phyloP scores from a whole-genome alignment of 2,888 invertebrate genomes.

The Omphaloscelis lunosa region DNA sequence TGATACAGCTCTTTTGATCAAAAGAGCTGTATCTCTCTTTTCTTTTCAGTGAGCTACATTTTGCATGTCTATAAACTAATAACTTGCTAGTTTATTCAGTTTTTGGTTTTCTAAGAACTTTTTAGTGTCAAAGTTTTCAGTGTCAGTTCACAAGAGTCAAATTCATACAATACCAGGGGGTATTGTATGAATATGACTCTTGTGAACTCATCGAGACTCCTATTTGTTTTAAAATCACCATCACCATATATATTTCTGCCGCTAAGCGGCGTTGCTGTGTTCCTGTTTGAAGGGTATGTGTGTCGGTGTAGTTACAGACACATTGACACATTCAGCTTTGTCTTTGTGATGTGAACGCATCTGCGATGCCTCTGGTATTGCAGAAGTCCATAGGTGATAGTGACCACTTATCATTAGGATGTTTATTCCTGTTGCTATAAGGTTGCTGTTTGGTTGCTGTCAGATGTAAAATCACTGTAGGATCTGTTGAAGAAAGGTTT shows the following conservation, averaged over 20 bases:
- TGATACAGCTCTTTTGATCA: no score
- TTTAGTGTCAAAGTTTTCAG: no score
- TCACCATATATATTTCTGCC: no score
- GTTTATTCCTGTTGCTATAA: not conserved
- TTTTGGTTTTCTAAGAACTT: no score
- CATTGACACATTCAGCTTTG: not conserved
- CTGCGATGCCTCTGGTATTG: not conserved
- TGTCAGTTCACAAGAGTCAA: no score
- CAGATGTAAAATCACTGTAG: not conserved
- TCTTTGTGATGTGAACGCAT: not conserved
- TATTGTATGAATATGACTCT: no score
- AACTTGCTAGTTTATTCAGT: no score
- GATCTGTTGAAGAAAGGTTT: not conserved
- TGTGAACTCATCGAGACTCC: not conserved
- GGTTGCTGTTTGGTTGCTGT: not conserved
- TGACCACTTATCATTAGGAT: not conserved
- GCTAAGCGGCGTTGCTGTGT: not conserved
- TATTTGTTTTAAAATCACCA: not conserved
- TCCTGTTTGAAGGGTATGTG: not conserved
- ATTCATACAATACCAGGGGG: no score
- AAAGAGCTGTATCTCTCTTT: no score
- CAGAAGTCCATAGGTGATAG: no score
- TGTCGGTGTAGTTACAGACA: not conserved
- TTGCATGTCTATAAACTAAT: no score
- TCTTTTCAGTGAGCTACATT: no score